Evolutionary conservation across 2,888 invertebrate genomes (phyloP).

Genomic region (Romanomermis culicivorax): DNA sequence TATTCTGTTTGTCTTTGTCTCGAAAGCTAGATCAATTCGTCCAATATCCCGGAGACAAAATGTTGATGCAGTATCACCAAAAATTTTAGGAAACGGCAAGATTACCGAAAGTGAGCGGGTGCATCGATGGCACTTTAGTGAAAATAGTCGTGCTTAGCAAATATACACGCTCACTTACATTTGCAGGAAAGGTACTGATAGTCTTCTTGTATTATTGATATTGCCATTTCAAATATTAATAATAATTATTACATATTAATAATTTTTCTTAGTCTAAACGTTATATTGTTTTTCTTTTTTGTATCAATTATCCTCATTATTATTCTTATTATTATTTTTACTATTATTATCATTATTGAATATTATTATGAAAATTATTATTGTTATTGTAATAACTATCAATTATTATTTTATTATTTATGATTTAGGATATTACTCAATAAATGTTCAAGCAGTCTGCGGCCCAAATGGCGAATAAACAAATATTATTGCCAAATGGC

Average conservation of each 20-base stretch:
- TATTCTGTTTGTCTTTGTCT: neutral
- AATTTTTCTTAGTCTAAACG: too few relatives aligned
- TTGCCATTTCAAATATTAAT: too few relatives aligned
- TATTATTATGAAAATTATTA: too few relatives aligned
- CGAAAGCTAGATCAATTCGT: neutral
- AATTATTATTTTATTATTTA: too few relatives aligned
- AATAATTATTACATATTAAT: too few relatives aligned
- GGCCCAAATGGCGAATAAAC: neutral
- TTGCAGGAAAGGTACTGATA: too few relatives aligned
- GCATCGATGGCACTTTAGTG: neutral
- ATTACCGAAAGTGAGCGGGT: neutral
- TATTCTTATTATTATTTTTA: too few relatives aligned
- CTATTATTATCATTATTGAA: too few relatives aligned
- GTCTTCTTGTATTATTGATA: too few relatives aligned
- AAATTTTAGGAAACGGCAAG: neutral
- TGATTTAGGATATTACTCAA: neutral
- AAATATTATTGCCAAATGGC: neutral
- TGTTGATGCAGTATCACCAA: neutral
- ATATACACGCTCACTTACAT: neutral
- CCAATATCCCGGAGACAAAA: neutral
- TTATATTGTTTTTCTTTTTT: too few relatives aligned
- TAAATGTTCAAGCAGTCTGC: constrained; percentile 3
- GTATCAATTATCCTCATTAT: too few relatives aligned
- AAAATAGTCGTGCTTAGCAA: neutral
- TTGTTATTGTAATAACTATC: too few relatives aligned